Conservation (phyloP, 35 echinoderm and acorn worm species). For the Holothuria glaberrima region DNA sequence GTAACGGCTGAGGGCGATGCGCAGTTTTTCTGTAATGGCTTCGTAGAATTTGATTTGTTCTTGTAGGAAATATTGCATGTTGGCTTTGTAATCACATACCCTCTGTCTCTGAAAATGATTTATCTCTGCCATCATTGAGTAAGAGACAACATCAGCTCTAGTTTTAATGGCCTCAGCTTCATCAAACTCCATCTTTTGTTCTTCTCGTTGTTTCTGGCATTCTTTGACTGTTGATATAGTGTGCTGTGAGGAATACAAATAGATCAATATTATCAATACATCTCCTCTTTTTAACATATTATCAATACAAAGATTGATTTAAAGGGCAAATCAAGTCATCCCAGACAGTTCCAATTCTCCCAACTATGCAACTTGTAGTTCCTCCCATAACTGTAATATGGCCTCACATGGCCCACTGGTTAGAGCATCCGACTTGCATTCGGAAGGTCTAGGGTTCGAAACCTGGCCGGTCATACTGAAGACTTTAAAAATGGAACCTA, state of each 20-base stretch:
- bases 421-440: too few species aligned
- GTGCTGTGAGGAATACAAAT: slow-evolving; percentile 56
- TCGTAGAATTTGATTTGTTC: slow-evolving; percentile 98
- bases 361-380: too few species aligned
- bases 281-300: too few species aligned
- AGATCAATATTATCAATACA: not conserved
- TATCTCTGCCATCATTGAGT: slow-evolving; percentile 92
- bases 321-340: too few species aligned
- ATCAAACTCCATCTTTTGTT: slow-evolving; percentile 93
- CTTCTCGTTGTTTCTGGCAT: slow-evolving; percentile 91
- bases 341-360: too few species aligned
- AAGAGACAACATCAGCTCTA: slow-evolving; percentile 94
- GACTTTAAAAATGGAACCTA: too few species aligned
- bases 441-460: too few species aligned
- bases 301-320: too few species aligned
- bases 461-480: too few species aligned
- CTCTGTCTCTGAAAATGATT: slow-evolving; percentile 96
- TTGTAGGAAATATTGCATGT: slow-evolving; percentile 78
- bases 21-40: slow-evolving; percentile 82
- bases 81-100: slow-evolving; percentile 85
- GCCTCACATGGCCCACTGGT: too few species aligned
- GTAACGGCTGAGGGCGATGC: slow-evolving; percentile 74
- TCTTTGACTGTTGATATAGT: slow-evolving; percentile 90
- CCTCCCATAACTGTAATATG: too few species aligned
- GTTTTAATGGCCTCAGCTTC: slow-evolving; percentile 83